Evolutionary conservation across 2,797 vertebrate species (phyloP).

Genomic region (Rhinichthys osculus): DNA sequence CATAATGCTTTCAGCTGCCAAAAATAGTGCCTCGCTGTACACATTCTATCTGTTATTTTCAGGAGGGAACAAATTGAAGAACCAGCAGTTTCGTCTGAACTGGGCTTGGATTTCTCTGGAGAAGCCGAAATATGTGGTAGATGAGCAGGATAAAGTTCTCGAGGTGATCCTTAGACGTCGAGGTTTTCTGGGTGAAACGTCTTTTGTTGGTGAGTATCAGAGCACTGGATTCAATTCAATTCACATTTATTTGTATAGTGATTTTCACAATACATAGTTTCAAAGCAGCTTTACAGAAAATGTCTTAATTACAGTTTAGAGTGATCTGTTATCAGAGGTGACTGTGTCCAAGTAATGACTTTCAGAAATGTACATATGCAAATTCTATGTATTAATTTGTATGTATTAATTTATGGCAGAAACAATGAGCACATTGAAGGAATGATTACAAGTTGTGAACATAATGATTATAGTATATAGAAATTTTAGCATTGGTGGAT

Average conservation of each 20-base stretch:
- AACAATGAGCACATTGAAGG: neutral
- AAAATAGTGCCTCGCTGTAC: neutral
- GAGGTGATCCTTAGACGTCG: slow-evolving; percentile 88
- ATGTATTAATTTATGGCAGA: neutral
- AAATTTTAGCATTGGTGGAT: neutral
- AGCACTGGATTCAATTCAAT: too few relatives aligned
- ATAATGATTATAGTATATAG: too few relatives aligned
- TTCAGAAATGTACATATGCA: neutral
- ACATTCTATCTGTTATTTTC: slow-evolving; percentile 54
- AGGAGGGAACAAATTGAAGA: slow-evolving; percentile 91
- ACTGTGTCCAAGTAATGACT: too few relatives aligned
- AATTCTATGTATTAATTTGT: neutral
- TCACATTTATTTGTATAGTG: neutral
- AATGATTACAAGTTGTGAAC: too few relatives aligned
- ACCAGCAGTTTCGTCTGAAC: slow-evolving; percentile 87
- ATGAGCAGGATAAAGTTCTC: slow-evolving; percentile 87
- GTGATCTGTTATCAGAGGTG: neutral
- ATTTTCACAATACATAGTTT: too few relatives aligned
- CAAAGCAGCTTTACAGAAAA: neutral
- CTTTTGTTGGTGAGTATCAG: slow-evolving; percentile 89
- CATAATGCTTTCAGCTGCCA: neutral
- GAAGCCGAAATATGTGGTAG: slow-evolving; percentile 88
- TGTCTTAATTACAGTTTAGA: neutral
- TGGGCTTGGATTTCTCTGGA: slow-evolving; percentile 97
- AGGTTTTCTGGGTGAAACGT: slow-evolving; percentile 93